These are phyloP conservation scores for Dendrolimus houi DNA, from an alignment of 2,888 invertebrate species.

Conservation along the genomic window DNA sequence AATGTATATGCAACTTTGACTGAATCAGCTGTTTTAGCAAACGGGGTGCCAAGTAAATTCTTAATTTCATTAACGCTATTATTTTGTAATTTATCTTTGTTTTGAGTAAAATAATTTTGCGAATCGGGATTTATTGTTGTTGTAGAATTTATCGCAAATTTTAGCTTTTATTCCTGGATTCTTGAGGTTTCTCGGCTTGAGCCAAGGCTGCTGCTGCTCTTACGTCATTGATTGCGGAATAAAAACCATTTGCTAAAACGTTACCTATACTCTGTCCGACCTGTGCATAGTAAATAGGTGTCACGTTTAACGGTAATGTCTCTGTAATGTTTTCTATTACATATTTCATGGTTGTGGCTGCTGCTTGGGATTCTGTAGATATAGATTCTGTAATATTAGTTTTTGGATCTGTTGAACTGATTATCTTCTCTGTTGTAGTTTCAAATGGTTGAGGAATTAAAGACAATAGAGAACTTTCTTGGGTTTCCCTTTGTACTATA, in stretches of 20 bases:
- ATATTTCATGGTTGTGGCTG: conserved; percentile 46
- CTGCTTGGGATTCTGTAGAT: conserved; percentile 37
- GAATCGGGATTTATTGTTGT: conserved; percentile 36
- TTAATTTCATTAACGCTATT: conserved; percentile 41
- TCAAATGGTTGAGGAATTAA: conserved; percentile 38
- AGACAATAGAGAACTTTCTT: conserved; percentile 44
- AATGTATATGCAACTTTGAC: conserved; percentile 59
- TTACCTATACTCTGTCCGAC: conserved; percentile 54
- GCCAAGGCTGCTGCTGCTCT: conserved; percentile 78
- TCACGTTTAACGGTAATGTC: conserved; percentile 32
- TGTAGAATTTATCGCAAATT: conserved; percentile 19
- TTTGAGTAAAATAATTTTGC: conserved; percentile 36
- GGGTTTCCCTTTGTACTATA: conserved; percentile 55
- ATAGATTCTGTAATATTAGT: conserved; percentile 21
- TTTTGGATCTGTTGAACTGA: not conserved
- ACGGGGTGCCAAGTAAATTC: conserved; percentile 46
- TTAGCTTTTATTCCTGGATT: conserved; percentile 30
- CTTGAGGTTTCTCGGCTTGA: conserved; percentile 74
- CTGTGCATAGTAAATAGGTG: conserved; percentile 68
- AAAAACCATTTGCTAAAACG: conserved; percentile 61
- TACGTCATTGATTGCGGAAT: conserved; percentile 78
- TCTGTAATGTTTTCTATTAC: conserved; percentile 39
- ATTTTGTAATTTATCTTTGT: conserved; percentile 30
- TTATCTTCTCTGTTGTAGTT: not conserved
- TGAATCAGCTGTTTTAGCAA: conserved; percentile 48